Percentiles rank a stretch among this genome's conserved stretches.
phyloP scores from a whole-genome alignment of 2,113 vertebrate species.

The Planiliza haematocheilus region DNA sequence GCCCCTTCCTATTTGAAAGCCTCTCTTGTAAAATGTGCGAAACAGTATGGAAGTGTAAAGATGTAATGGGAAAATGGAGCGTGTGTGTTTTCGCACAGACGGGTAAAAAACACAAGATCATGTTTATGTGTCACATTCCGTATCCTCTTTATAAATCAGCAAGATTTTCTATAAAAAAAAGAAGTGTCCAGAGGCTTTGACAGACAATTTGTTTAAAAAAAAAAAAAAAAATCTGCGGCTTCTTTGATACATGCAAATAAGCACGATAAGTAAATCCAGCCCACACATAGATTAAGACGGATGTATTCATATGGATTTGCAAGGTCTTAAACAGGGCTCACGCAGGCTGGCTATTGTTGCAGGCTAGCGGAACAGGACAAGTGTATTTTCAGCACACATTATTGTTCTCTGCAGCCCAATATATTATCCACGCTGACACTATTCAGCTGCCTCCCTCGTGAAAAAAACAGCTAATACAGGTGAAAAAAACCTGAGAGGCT shows the following conservation, averaged over 20 bases:
- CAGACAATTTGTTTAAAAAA: background rate
- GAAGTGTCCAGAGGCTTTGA: background rate
- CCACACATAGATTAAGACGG: background rate
- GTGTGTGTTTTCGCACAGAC: conserved; percentile 39
- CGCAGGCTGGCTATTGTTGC: no score
- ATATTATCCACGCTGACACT: no score
- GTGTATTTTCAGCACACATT: background rate
- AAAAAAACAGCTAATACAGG: no score
- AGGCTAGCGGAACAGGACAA: background rate
- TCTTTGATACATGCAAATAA: no score
- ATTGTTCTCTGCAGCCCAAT: background rate
- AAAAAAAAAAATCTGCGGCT: no score
- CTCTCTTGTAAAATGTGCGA: conserved; percentile 62
- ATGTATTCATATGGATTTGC: background rate
- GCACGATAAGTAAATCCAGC: background rate
- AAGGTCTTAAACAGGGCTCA: background rate
- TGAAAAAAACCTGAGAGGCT: no score
- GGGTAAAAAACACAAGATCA: conserved; percentile 64
- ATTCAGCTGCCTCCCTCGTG: no score
- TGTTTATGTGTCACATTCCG: conserved; percentile 68
- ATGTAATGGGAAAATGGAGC: conserved; percentile 53
- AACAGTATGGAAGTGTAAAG: conserved; percentile 63
- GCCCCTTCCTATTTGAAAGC: conserved; percentile 57
- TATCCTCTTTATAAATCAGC: conserved; percentile 28
- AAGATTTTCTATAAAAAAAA: background rate